Conservation (phyloP, 2,113 vertebrate species). For the Conger conger region DNA sequence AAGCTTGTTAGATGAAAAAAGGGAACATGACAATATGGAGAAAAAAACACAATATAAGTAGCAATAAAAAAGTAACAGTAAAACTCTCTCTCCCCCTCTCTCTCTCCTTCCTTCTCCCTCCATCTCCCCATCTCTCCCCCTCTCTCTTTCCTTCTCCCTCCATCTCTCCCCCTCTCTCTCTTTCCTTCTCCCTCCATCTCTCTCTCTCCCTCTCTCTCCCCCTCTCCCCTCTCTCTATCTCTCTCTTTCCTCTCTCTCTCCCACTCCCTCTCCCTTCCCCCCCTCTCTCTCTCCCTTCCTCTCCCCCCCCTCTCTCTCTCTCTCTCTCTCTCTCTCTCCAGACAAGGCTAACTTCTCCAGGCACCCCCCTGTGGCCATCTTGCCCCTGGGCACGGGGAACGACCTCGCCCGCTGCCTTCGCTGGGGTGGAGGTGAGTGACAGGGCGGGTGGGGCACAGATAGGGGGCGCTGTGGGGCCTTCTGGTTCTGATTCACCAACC, state of each 20-base stretch:
- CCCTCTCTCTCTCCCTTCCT: no score
- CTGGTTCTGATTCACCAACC: background rate
- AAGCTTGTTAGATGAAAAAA: no score
- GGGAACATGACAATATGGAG: no score
- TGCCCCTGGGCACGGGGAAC: slow-evolving; percentile 92
- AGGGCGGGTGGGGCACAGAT: background rate
- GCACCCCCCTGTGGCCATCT: slow-evolving; percentile 89
- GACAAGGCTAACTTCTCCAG: slow-evolving; percentile 68
- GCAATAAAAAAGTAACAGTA: no score
- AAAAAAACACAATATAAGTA: no score
- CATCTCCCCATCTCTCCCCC: no score
- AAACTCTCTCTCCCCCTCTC: no score
- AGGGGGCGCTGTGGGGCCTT: background rate
- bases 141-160: background rate
- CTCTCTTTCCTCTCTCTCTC: background rate
- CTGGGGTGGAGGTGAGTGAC: slow-evolving; percentile 94
- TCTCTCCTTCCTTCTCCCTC: slow-evolving; percentile 31
- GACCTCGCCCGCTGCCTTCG: slow-evolving; percentile 93
- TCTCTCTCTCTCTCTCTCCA: slow-evolving; percentile 41
- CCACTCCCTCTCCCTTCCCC: no score
- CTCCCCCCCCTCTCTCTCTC: background rate
- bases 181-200: background rate
- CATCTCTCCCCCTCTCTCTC: background rate
- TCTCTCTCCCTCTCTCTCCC: background rate
- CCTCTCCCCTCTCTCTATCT: slow-evolving; percentile 15